Evolutionary conservation across 2,888 invertebrate genomes (phyloP), one percentile per base, ranked within the genome.

Genomic region (Dugesia japonica): DNA sequence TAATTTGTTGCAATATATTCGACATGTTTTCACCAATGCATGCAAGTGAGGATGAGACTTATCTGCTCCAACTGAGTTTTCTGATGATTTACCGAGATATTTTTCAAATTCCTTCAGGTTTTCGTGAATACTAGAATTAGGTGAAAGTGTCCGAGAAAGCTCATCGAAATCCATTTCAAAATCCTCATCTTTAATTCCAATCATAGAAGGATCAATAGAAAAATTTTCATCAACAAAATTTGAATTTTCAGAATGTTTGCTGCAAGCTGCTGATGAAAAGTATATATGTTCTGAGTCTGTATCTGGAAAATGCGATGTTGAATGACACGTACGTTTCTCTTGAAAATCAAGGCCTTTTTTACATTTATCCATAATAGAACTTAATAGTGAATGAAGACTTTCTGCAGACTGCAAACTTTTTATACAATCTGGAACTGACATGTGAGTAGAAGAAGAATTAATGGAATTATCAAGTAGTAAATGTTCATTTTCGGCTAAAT

Each of bases 401-500:
- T 56, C 56, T 4, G 56, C 56, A 20, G 56, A 56, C 17, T 56
- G n/a, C 7, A 56, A n/a, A 23, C 56, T 56, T 56, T 56, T 56
- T 4, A 56, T 20, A 56, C 56, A 56, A 13, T 56, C 56, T 20
- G 56, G 56, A 23, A 56, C 56, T 56, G 56, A 56, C 56, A 56
- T 56, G 4, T n/a, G 56, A 31, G 31, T 7, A 56, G 4, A 13
- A 13, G 56, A n/a, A 56, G 56, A 56, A 56, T 56, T 56, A 9
- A 56, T 23, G n/a, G 56, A 56, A 23, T 56, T 56, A 20, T 4
- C 56, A 4, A 56, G 56, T n/a, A 56, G 17, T 56, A 56, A 56
- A 56, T 56, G 56, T n/a, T 56, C 56, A n/a, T 56, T 56, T 56
- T 56, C 56, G 7, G 56, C n/a, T 56, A 56, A 56, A 56, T 56